phyloP scores from a whole-genome alignment of 2,113 vertebrate species.

The Caretta caretta region DNA sequence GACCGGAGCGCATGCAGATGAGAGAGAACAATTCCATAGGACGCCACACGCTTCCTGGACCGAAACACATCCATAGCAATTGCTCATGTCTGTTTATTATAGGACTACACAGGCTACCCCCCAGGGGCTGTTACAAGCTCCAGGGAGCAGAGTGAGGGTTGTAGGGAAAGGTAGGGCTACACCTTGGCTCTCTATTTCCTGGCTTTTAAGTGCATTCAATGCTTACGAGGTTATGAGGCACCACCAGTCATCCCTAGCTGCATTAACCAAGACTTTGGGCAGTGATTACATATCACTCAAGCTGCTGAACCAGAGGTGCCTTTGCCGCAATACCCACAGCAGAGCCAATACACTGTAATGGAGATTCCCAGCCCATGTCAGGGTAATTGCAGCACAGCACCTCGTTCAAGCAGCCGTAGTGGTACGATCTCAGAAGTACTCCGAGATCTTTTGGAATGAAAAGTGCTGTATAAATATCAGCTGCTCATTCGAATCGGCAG shows the following conservation, averaged over 20 bases:
- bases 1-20: background rate
- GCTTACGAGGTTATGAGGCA: background rate
- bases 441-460: constrained; percentile 22
- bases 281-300: background rate
- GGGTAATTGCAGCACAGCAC: background rate
- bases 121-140: background rate
- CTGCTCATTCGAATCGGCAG: background rate
- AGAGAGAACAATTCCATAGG: background rate
- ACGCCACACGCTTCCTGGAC: background rate
- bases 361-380: background rate
- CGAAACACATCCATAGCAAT: background rate
- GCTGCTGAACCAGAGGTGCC: background rate
- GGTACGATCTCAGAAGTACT: background rate
- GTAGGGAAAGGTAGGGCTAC: background rate
- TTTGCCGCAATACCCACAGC: background rate
- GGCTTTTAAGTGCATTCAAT: background rate
- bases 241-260: background rate
- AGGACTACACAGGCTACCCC: background rate
- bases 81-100: background rate
- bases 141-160: background rate
- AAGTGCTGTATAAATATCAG: constrained; percentile 20
- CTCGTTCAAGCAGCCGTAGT: background rate
- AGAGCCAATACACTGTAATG: background rate
- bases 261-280: rapidly evolving
- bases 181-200: background rate